Evolutionary conservation across 2,113 vertebrate species (phyloP), one percentile per base, ranked within the genome.

Genomic region (Paraplagusia blochii): DNA sequence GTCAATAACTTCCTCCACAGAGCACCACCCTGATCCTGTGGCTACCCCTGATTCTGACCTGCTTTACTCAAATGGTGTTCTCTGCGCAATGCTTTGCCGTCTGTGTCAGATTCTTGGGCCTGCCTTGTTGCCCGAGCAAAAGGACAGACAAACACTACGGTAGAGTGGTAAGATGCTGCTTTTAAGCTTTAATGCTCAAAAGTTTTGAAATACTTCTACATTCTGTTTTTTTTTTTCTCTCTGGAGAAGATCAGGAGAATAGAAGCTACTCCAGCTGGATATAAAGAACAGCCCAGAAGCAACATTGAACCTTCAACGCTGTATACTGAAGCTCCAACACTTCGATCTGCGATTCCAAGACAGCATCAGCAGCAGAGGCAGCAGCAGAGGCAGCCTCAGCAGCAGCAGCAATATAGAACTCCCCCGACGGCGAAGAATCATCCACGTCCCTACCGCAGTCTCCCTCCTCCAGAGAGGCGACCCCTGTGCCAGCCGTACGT

Each of bases 1-100:
- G n/a, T n/a, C n/a, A n/a, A n/a, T n/a, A n/a, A n/a, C n/a, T n/a
- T n/a, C n/a, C n/a, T n/a, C n/a, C n/a, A n/a, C 83, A 96, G 94
- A 92, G 93, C 47, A 97, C 94, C 62, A 93, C 91, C 13, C 76
- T 96, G 66, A 88, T 90, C 79, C 92, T 97, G 39, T 95, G 95
- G 95, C 74, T 87, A 22, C 85, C 92, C 35, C 90, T 94, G 4
- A 85, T 96, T 10, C 19, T 92, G 66, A 86, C 94, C 14, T 86
- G 91, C 10, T 6, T 69, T 5, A 43, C 87, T 40, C 93, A 90
- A 84, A 72, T 91, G 2, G 39, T 92, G 62, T 93, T 93, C 63
- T 87, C 90, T 0, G 53, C 83, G 19, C 87, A 89, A 9, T 92
- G 92, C 19, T 73, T 89, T 22, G 80, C 90, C 4, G 85, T 88